Percentiles rank a stretch among this genome's conserved stretches.
Conservation (phyloP, 2,113 vertebrate genomes). For the Hippocampus mohnikei region DNA sequence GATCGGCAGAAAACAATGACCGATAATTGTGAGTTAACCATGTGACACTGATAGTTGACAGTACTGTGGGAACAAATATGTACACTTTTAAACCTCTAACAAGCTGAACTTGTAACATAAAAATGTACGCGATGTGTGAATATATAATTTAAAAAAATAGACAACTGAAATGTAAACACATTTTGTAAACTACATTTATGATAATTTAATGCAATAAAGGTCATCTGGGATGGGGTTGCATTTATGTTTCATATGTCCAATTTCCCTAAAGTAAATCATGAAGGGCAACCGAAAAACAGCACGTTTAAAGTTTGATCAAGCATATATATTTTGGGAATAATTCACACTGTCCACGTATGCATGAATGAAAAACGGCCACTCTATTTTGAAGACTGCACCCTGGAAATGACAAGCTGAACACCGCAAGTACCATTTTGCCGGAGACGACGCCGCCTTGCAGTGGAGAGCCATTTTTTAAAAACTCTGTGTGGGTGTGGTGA, state of each 20-base stretch:
- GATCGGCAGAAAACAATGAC: no score
- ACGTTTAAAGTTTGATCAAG: not conserved
- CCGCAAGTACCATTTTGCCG: not conserved
- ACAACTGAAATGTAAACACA: no score
- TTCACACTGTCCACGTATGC: not conserved
- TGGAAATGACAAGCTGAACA: not conserved
- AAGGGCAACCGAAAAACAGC: not conserved
- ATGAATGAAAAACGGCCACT: not conserved
- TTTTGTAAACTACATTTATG: not conserved
- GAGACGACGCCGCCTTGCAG: slow-evolving; percentile 3
- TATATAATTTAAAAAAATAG: no score
- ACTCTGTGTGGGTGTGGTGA: slow-evolving; percentile 3
- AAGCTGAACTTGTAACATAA: no score
- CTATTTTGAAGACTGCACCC: not conserved
- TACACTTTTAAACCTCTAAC: no score
- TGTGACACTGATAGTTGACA: no score
- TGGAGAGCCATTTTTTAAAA: slow-evolving; percentile 5
- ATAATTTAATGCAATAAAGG: not conserved
- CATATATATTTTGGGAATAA: not conserved
- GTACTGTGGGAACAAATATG: no score
- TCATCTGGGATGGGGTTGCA: not conserved
- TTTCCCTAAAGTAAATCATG: not conserved
- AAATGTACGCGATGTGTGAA: no score
- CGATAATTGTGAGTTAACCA: no score
- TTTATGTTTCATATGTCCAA: not conserved